A percentile compares a stretch with the other conserved stretches of the same genome.
Conservation (phyloP, 2,113 vertebrate genomes). For the Collichthys lucidus region DNA sequence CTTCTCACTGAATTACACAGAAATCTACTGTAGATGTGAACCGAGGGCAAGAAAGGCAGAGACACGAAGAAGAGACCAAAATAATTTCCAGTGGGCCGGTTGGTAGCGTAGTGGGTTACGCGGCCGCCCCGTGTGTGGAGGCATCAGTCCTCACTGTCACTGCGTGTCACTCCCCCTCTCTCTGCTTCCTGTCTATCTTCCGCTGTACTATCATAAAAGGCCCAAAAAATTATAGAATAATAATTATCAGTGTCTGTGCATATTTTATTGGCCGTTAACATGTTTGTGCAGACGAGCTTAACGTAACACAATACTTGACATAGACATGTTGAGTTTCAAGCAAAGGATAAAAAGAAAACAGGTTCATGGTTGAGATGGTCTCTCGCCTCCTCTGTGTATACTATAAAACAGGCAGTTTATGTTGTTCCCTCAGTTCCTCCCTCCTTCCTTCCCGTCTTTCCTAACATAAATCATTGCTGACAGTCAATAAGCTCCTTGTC, state of each 20-base stretch:
- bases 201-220: too few relatives aligned
- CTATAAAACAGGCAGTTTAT: slow-evolving; percentile 14
- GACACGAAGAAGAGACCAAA: background rate
- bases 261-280: background rate
- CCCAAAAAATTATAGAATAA: background rate
- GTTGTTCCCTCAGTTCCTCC: slow-evolving; percentile 14
- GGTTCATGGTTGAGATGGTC: background rate
- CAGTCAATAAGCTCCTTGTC: slow-evolving; percentile 72
- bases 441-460: slow-evolving; percentile 15
- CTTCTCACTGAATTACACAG: background rate
- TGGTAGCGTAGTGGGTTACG: too few relatives aligned
- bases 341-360: slow-evolving; percentile 9
- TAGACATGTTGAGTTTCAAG: slow-evolving; percentile 7
- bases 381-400: background rate
- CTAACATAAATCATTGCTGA: slow-evolving; percentile 69
- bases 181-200: too few relatives aligned
- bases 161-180: too few relatives aligned
- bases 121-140: too few relatives aligned
- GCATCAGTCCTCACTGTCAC: too few relatives aligned
- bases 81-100: background rate
- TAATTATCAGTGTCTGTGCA: background rate
- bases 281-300: background rate
- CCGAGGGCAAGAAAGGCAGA: background rate
- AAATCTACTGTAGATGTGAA: background rate
- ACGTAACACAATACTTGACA: too few relatives aligned